Evolutionary conservation across 37 sponge, comb jelly and placozoan genomes (phyloP), one percentile per base, ranked within the genome.

Genomic region (Spongia lamella): DNA sequence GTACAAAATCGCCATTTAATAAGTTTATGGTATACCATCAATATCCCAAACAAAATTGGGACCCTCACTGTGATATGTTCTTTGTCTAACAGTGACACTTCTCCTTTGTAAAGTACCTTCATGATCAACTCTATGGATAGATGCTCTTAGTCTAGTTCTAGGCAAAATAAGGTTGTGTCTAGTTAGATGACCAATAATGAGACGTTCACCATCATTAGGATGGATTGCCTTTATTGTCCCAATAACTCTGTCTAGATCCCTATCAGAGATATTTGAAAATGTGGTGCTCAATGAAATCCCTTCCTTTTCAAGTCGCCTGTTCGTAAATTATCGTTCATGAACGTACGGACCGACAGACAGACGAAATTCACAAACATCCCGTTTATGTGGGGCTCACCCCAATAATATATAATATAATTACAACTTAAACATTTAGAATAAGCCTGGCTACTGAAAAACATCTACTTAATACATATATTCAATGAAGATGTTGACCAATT

Each of bases 191-290:
- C 78, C 78, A 4, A 7, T 71, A 20, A 77, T 43, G 31, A 65
- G 7, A 19, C n/a, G 32, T 50, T 65, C 67, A 5, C 78, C 78
- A 47, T 69, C 70, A 40, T 77, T 11, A 4, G 78, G 78, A 71
- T 62, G 55, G 17, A 5, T 6, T 70, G 31, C 29, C 16, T 61
- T 60, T 7, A 62, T 65, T 4, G 4, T 22, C 7, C 4, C 11
- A 6, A 77, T 33, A 31, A 24, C 51, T 47, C 5, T 6, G 34
- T 77, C 78, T 16, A 77, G 53, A 17, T 68, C 71, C 14, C 14
- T 14, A 20, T 68, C 71, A 20, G 17, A 16, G 15, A 68, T 54
- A 20, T 68, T 56, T 19, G 43, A 15, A 20, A n/a, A 68, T 38
- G n/a, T 68, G n/a, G n/a, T n/a, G n/a, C n/a, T n/a, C n/a, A n/a